Conservation (phyloP, 2,113 vertebrate species). For the Gavia stellata region DNA sequence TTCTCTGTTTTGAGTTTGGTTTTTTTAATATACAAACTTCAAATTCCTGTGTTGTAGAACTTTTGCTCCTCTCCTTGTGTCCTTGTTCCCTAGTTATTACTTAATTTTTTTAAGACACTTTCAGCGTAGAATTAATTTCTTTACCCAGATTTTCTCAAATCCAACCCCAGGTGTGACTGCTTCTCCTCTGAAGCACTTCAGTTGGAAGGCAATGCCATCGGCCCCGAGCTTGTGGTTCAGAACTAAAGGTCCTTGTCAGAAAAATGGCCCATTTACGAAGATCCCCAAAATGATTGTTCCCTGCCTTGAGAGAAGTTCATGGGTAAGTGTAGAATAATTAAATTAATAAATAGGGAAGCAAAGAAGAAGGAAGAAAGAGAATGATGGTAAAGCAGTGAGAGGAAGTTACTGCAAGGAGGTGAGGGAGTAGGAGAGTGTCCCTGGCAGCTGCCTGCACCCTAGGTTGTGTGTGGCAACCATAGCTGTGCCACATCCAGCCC, state of each 20-base stretch:
- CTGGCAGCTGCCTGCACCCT: background rate
- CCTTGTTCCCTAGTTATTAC: background rate
- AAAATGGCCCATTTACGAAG: background rate
- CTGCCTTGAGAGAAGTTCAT: background rate
- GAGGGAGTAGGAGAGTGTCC: background rate
- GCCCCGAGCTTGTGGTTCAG: background rate
- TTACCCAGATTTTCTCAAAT: background rate
- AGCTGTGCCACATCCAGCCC: background rate
- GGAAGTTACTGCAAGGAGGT: background rate
- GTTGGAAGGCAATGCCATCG: background rate
- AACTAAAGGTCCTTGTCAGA: background rate
- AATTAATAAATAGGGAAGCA: background rate
- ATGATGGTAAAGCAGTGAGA: background rate
- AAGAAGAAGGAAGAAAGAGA: background rate
- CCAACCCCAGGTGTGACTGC: background rate
- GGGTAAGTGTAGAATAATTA: background rate
- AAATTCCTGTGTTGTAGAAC: background rate
- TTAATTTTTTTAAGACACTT: background rate
- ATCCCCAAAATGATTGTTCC: background rate
- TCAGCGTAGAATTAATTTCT: background rate
- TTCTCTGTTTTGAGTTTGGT: background rate
- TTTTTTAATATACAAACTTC: background rate
- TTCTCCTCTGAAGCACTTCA: background rate
- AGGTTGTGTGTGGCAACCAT: no score
- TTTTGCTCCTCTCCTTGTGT: fast-evolving